These are phyloP conservation scores for Pocota personata DNA, from an alignment of 2,888 invertebrate genomes.

Conservation along the genomic window DNA sequence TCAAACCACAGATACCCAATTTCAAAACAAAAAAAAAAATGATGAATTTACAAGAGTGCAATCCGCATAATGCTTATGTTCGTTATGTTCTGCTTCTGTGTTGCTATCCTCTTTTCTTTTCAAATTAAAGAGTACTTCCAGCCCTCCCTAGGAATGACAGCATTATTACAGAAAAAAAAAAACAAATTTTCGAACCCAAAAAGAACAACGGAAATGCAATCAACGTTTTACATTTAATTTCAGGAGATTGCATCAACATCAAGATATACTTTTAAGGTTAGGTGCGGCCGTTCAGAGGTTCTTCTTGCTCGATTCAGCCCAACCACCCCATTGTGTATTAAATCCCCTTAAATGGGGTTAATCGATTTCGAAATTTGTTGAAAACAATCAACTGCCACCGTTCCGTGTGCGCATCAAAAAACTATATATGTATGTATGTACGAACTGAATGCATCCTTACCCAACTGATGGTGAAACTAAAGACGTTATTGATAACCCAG, in stretches of 20 bases:
- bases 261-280: neutral
- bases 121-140: neutral
- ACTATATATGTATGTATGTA: no score
- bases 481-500: slow-evolving; percentile 61
- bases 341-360: slow-evolving; percentile 47
- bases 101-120: neutral
- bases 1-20: no score
- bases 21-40: no score
- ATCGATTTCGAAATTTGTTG: slow-evolving; percentile 49
- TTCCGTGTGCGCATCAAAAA: slow-evolving; percentile 22
- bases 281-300: neutral
- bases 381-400: slow-evolving; percentile 49
- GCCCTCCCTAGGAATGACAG: slow-evolving; percentile 4
- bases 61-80: no score
- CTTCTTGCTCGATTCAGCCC: neutral
- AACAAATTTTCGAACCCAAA: neutral
- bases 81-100: no score
- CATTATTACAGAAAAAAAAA: slow-evolving; percentile 10
- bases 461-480: slow-evolving; percentile 34
- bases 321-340: neutral
- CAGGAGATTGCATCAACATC: slow-evolving; percentile 40
- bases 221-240: slow-evolving; percentile 48
- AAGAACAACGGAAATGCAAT: slow-evolving; percentile 34
- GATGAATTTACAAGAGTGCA: no score
- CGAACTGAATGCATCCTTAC: slow-evolving; percentile 10